Evolutionary conservation across 2,888 invertebrate genomes (phyloP).

Genomic region (Adelphocoris suturalis): DNA sequence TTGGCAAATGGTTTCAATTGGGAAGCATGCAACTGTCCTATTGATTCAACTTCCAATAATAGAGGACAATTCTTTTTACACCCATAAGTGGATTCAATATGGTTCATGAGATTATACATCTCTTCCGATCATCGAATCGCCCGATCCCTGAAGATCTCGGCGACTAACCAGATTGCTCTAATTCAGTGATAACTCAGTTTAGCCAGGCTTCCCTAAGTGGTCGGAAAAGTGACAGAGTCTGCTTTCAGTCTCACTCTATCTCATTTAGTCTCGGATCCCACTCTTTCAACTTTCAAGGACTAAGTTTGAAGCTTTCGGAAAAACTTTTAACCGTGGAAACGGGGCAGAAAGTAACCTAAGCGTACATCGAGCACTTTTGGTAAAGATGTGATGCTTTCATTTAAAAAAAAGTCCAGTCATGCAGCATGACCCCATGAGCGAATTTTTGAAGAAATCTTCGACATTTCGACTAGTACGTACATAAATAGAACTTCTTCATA

Average conservation of each 20-base stretch:
- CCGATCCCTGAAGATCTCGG: background rate
- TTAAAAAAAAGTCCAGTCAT: too few species aligned
- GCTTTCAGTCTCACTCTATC: background rate
- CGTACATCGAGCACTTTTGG: background rate
- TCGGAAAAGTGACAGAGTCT: constrained; percentile 40
- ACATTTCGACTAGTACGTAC: too few species aligned
- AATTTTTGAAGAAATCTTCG: too few species aligned
- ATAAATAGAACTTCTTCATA: too few species aligned
- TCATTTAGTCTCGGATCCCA: background rate
- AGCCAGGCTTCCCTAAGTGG: constrained; percentile 49
- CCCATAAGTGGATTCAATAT: background rate
- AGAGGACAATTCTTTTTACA: too few species aligned
- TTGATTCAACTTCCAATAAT: too few species aligned
- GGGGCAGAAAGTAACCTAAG: too few species aligned
- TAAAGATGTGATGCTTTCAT: background rate
- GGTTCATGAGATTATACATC: background rate
- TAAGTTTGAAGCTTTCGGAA: too few species aligned
- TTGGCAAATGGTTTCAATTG: too few species aligned
- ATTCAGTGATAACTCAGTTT: constrained; percentile 22
- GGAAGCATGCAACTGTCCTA: too few species aligned
- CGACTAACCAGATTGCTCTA: constrained; percentile 10
- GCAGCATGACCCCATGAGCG: too few species aligned
- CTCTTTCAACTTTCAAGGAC: too few species aligned
- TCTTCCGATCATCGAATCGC: background rate
- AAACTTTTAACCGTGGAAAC: constrained; percentile 29